Percentiles rank a stretch among this genome's conserved stretches.
These are phyloP conservation scores for Harpegnathos saltator DNA, from an alignment of 1,140 invertebrate genomes.

Conservation along the genomic window DNA sequence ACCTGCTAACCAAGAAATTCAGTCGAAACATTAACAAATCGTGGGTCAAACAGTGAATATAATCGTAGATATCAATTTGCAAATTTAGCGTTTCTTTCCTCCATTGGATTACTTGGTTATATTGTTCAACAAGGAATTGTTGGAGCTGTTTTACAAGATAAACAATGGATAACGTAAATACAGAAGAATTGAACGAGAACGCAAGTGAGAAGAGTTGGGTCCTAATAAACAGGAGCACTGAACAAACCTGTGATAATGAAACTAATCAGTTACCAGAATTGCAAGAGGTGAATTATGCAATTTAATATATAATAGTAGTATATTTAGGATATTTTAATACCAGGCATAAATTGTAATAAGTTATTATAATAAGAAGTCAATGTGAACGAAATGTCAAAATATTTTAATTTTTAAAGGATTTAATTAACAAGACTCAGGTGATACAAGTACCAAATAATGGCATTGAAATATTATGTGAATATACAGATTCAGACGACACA, in stretches of 20 bases:
- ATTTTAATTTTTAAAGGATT: conserved; percentile 16
- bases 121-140: too few species aligned
- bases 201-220: neutral
- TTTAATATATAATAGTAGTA: neutral
- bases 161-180: conserved; percentile 41
- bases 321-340: neutral
- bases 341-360: neutral
- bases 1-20: too few species aligned
- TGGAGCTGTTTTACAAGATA: too few species aligned
- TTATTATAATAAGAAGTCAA: neutral
- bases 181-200: neutral
- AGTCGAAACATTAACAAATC: too few species aligned
- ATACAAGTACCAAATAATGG: neutral
- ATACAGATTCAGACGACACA: conserved; percentile 13
- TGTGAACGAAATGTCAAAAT: neutral
- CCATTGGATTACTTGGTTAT: too few species aligned
- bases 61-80: too few species aligned
- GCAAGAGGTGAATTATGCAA: neutral
- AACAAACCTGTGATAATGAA: neutral
- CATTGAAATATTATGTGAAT: neutral
- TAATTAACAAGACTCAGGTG: neutral
- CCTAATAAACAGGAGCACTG: neutral
- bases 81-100: too few species aligned
- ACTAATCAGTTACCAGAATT: neutral
- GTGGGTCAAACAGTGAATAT: too few species aligned